Conservation (phyloP, 2,113 vertebrate species). For the Hippocampus comes region DNA sequence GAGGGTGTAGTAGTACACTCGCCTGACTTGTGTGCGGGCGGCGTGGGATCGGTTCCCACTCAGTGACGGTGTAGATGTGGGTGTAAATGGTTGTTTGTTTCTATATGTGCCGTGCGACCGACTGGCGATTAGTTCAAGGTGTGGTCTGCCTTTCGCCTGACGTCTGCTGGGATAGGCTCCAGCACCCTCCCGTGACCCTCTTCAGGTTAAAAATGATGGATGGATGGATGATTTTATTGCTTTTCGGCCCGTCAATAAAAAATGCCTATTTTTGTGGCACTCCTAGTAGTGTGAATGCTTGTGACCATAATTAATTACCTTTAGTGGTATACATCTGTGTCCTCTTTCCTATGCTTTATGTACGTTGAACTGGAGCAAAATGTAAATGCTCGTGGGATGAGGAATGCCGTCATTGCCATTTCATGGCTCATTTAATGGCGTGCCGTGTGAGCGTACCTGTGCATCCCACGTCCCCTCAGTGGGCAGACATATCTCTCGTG, state of each 20-base stretch:
- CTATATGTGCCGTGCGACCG: too few relatives aligned
- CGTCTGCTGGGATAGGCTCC: too few relatives aligned
- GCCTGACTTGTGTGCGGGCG: too few relatives aligned
- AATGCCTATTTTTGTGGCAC: background rate
- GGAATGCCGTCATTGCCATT: background rate
- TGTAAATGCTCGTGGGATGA: background rate
- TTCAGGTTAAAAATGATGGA: too few relatives aligned
- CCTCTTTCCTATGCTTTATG: background rate
- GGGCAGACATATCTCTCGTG: conserved; percentile 20
- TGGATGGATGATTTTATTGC: too few relatives aligned
- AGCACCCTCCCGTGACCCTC: too few relatives aligned
- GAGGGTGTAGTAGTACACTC: too few relatives aligned
- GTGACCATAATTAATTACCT: background rate
- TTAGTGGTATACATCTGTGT: background rate
- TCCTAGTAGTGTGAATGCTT: background rate
- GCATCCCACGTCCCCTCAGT: conserved; percentile 4
- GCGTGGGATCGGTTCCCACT: too few relatives aligned
- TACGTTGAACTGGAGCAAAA: background rate
- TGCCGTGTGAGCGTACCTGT: conserved; percentile 16
- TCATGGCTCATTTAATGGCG: conserved; percentile 18
- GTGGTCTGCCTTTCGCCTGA: too few relatives aligned
- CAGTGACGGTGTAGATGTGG: too few relatives aligned
- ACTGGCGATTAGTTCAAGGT: too few relatives aligned
- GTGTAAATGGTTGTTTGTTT: too few relatives aligned
- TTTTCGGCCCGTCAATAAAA: background rate